Base-by-base conservation (phyloP, 2,113 vertebrate species). In the Cisticola juncidis region DNA sequence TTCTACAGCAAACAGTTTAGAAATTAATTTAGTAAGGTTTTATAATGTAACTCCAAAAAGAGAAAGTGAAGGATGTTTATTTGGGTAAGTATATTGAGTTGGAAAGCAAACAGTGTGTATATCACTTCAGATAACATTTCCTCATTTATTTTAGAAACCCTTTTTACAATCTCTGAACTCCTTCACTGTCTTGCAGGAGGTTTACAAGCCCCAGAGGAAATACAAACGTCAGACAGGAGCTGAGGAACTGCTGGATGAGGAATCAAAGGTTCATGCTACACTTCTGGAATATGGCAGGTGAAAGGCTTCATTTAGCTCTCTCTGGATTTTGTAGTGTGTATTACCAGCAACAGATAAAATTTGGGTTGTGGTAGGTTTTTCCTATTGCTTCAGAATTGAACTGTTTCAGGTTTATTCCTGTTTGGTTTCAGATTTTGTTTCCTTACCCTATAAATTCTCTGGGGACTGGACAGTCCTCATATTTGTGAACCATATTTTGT, bases 241-340 rank as follows among this genome's bases (percentile, higher is more conserved):
- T n/a, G 98, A 98, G 45, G 98, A 98, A 45, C 97, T 99, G 81
- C 92, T 98, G 7, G 99, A 99, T 40, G 99, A 99, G 92, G 99
- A 99, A 81, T 99, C 99, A n/a, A 98, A 98, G 66, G 98, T 99
- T 94, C 99, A 99, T 68, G 98, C 99, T 70, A 99, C 99, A 0
- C 98, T 99, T 84, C 74, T 99, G 96, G 99, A 99, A 92, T 99
- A 99, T 12, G 99, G 99, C 97, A 99, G 99, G 99, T 99, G 96
- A 94, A 91, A 70, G 36, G 36, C 76, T 93, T 81, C 42, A 69
- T 53, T 88, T 44, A 57, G n/a, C 16, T 71, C 45, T 65, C 36
- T 62, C 22, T 66, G 28, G n/a, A 7, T 5, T 86, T 80, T 45
- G 5, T 24, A 11, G 11, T 77, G 29, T 79, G 12, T 26, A 8